Evolutionary conservation across 2,888 invertebrate genomes (phyloP).

Genomic region (Agrochola lychnidis): DNA sequence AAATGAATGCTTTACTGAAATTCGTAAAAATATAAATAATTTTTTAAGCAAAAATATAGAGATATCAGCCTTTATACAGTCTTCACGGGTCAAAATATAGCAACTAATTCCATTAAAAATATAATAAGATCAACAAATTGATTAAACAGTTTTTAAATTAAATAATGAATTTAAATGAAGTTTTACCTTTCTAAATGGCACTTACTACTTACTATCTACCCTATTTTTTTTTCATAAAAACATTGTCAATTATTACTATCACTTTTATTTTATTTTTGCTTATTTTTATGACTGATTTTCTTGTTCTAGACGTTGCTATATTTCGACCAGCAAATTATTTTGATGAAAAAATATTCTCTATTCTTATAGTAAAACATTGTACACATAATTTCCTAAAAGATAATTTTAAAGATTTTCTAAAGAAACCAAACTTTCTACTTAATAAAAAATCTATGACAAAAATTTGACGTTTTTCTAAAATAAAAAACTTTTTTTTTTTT

Average conservation of each 20-base stretch:
- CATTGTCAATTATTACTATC: too few relatives aligned
- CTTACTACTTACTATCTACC: too few relatives aligned
- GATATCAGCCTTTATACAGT: slow-evolving; percentile 78
- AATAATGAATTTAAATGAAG: background rate
- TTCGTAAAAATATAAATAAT: slow-evolving; percentile 29
- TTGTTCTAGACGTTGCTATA: slow-evolving; percentile 42
- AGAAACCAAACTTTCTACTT: slow-evolving; percentile 58
- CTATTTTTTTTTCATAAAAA: too few relatives aligned
- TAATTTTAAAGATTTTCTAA: slow-evolving; percentile 68
- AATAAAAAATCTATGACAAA: slow-evolving; percentile 53
- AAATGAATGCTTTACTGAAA: slow-evolving; percentile 22
- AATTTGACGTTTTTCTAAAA: slow-evolving; percentile 38
- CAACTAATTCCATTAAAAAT: slow-evolving; percentile 23
- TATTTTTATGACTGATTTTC: background rate
- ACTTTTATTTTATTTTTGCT: too few relatives aligned
- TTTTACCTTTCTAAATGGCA: background rate
- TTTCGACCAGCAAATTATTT: slow-evolving; percentile 60
- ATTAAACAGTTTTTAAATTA: background rate
- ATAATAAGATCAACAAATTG: background rate
- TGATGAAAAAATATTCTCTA: slow-evolving; percentile 72
- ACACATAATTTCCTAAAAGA: slow-evolving; percentile 76
- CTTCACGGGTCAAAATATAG: slow-evolving; percentile 64
- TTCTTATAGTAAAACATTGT: slow-evolving; percentile 80
- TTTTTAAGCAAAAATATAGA: slow-evolving; percentile 73
- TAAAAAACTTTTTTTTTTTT: background rate